Evolutionary conservation across 64 coral and sea anemone species (phyloP), one percentile per base, ranked within the genome.

Genomic region (Montipora efflorescens): DNA sequence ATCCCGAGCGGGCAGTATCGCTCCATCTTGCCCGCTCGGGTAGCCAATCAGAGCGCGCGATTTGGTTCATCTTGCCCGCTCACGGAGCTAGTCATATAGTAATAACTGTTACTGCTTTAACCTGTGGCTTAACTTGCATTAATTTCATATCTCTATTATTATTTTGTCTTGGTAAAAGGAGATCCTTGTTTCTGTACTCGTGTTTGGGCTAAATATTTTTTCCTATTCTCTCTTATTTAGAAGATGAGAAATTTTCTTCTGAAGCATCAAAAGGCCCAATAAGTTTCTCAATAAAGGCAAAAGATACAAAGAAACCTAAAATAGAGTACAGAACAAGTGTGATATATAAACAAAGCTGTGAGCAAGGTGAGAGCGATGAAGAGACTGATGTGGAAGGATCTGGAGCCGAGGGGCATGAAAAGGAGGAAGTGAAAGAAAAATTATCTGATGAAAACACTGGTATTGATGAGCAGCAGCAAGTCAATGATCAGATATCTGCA

Each of bases 251-350:
- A 22, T 61, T 4, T 48, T 14, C 13, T 28, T 15, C 48, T 61
- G 83, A 95, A 48, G 71, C 69, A 7, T 18, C 82, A 61, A 95
- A 92, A 91, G 94, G 89, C 9, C 95, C 95, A 49, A 97, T 97
- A n/a, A 97, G 95, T 84, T 97, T 97, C 85, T 97, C 95, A 10
- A 87, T 97, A 25, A 97, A 95, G 74, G 57, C 93, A 89, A 97
- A 97, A 61, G 95, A 94, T 45, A 76, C 46, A 15, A 87, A 94
- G 74, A 97, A 97, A 85, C 95, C 95, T 8, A 97, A 97, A 68
- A 97, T 97, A 28, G 95, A 97, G 51, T 97, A 97, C 87, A 74
- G 95, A 57, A 97, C 92, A 50, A 97, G 81, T 74, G 95, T 97
- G 10, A 91, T 97, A 22, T 97, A 95, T 28, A 97, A 97, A 90